These are phyloP conservation scores for Eptatretus burgeri DNA, from an alignment of 2,113 vertebrate genomes.

Conservation along the genomic window DNA sequence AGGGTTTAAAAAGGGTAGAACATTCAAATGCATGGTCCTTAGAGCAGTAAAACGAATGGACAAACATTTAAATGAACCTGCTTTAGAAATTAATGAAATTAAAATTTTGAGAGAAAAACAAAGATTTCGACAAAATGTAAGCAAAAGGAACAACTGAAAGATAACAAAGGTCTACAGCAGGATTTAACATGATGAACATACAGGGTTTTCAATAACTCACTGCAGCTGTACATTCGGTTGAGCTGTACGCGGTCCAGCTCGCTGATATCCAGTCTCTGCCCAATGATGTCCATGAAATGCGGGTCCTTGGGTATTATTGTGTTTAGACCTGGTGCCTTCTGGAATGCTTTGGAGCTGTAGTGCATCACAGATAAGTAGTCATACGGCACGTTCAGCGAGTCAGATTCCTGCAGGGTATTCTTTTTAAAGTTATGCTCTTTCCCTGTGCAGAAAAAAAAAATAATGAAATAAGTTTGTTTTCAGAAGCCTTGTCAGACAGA, in stretches of 20 bases:
- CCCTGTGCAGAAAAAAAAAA: slow-evolving; percentile 16
- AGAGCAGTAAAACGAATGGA: too few relatives aligned
- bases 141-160: too few relatives aligned
- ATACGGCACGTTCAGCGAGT: slow-evolving; percentile 36
- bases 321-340: slow-evolving; percentile 22
- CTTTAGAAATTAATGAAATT: too few relatives aligned
- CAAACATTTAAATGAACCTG: too few relatives aligned
- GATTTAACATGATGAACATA: too few relatives aligned
- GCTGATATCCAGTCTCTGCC: slow-evolving; percentile 74
- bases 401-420: slow-evolving; percentile 22
- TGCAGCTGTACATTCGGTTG: slow-evolving; percentile 47
- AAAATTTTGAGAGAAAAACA: too few relatives aligned
- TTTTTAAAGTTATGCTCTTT: slow-evolving; percentile 35
- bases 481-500: too few relatives aligned
- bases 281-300: slow-evolving; percentile 45
- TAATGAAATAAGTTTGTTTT: too few relatives aligned
- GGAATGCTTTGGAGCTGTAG: slow-evolving; percentile 44
- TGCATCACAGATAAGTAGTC: slow-evolving; percentile 65
- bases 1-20: too few relatives aligned
- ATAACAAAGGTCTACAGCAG: too few relatives aligned
- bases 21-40: too few relatives aligned
- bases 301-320: slow-evolving; percentile 56
- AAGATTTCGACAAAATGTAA: too few relatives aligned
- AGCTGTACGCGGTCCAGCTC: slow-evolving; percentile 46
- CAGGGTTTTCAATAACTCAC: slow-evolving; percentile 18